A percentile compares a stretch with the other conserved stretches of the same genome.
Conservation (phyloP, 2,797 vertebrate species). For the Chelonia mydas region DNA sequence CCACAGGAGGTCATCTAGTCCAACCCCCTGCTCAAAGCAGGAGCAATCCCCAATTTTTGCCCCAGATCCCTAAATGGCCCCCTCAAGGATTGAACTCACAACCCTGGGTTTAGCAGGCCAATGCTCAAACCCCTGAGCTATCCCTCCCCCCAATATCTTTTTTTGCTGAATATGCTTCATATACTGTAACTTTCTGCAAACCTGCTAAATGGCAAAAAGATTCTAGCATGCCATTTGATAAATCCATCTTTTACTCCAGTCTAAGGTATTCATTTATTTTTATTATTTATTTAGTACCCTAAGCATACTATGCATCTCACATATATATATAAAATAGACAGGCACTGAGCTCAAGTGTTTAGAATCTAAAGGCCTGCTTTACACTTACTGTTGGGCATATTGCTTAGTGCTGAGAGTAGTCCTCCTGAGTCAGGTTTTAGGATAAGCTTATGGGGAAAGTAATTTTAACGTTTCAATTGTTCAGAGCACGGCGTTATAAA, state of each 20-base stretch:
- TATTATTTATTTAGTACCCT: neutral
- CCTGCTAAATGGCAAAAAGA: neutral
- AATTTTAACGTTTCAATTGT: neutral
- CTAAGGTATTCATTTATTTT: neutral
- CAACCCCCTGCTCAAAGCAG: too few relatives aligned
- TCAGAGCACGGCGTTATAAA: neutral
- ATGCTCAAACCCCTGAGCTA: too few relatives aligned
- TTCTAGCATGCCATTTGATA: neutral
- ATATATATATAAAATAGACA: neutral
- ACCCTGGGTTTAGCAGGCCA: too few relatives aligned
- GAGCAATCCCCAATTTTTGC: too few relatives aligned
- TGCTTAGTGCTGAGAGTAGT: accelerated
- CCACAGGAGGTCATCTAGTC: too few relatives aligned
- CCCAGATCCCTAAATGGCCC: too few relatives aligned
- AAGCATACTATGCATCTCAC: neutral
- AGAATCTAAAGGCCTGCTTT: neutral
- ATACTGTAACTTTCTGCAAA: neutral
- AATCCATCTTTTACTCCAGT: neutral
- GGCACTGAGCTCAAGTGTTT: neutral
- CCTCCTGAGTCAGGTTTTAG: neutral
- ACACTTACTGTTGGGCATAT: neutral
- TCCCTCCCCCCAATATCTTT: too few relatives aligned
- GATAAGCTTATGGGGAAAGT: neutral
- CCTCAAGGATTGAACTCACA: too few relatives aligned
- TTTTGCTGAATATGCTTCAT: neutral